Base-by-base conservation (phyloP, 1,140 invertebrate species). In the Drosophila erecta region DNA sequence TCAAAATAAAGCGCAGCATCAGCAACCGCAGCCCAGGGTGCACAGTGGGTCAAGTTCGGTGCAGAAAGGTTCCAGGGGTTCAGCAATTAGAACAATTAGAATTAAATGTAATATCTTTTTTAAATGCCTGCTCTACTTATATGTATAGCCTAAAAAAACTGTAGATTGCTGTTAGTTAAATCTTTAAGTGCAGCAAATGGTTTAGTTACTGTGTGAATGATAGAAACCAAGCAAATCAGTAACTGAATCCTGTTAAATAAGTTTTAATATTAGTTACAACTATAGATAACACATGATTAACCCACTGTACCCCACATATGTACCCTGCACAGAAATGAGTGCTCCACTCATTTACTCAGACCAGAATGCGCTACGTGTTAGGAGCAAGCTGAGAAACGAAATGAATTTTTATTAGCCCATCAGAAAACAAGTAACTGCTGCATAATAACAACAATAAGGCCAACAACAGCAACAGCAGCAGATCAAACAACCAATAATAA, bases 331-430 rank as follows among this genome's bases (percentile, higher is more conserved):
- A 65, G 8, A 59, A 57, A 14, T 30, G 15, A n/a, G 0, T 27
- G 8, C 11, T 37, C 33, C 33, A 14, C 30, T 22, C 33, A 38
- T 50, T 62, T 61, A 37, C 47, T 60, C 54, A 35, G 40, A 72
- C 15, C 4, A 43, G 56, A 40, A 43, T 65, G 37, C 11, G 30
- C n/a, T 69, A 56, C 66, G 66, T 70, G 66, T 46, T 56, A 10
- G 50, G 6, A 20, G 49, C 20, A 17, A 41, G 15, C 24, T 24
- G 11, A 12, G 38, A 43, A 69, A 12, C 33, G 27, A 65, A 89
- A 87, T 89, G 79, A 87, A 87, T 87, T 89, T 87, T 87, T 89
- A 87, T 87, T 87, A 84, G 84, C 79, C 56, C 84, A 67, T 86
- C 69, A 51, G 73, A 73, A 76, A 87, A 79, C 62, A 72, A 59